Evolutionary conservation across 1,140 invertebrate species (phyloP), one percentile per base, ranked within the genome.

Genomic region (Asobara japonica): DNA sequence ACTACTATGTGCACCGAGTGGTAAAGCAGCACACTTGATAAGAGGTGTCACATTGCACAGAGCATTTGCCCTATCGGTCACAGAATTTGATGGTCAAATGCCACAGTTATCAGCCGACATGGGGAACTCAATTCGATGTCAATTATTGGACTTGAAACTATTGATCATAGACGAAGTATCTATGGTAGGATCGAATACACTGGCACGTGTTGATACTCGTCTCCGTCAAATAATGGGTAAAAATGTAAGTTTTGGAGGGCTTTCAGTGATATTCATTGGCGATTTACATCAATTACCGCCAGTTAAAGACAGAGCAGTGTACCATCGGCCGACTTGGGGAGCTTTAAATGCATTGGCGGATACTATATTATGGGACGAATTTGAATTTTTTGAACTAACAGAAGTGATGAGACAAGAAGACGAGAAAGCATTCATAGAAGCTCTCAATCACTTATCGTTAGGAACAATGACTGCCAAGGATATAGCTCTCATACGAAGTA

Each of bases 1-100:
- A 61, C 70, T 62, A 30, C 36, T 62, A 45, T 75, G 31, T 33
- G 4, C 82, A 31, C 70, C 73, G 36, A 82, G 80, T 0, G 83
- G 83, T 16, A 83, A 82, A 76, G 82, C 83, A n/a, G 81, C 82
- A 16, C 72, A 75, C 62, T 65, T 65, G 27, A 71, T 45, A 2
- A 41, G 20, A 2, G 65, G 36, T 30, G 56, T 65, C 25, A 84
- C 79, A n/a, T 33, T 84, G 27, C 83, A 84, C 60, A 71, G 65
- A 41, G 73, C 78, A 27, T 82, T 83, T 68, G 64, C 60, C 38
- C 69, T 83, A 29, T 78, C 78, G 13, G 38, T 77, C 0, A 72
- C 62, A 64, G 74, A 80, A 38, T 65, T 66, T 18, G 20, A 22
- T 36, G 36, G 51, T 22, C 25, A 60, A 30, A 74, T 45, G 73